Conservation (phyloP, 2,888 invertebrate genomes). For the Orchesellides sinensis region DNA sequence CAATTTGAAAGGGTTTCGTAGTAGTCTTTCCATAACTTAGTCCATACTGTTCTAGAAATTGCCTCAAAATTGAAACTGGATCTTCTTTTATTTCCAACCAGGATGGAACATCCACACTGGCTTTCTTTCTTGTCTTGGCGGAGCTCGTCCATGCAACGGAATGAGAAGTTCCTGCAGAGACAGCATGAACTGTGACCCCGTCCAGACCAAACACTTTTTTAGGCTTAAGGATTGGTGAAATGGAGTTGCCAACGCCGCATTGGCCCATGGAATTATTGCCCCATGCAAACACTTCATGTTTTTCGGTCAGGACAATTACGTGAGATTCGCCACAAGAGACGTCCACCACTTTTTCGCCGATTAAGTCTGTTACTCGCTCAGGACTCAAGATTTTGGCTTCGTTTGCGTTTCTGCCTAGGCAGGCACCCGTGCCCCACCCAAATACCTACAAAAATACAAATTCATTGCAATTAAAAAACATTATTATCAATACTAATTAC, state of each 20-base stretch:
- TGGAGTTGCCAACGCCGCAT: conserved; percentile 82
- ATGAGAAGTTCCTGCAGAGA: conserved; percentile 83
- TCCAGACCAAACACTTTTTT: conserved; percentile 80
- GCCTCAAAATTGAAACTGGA: conserved; percentile 80
- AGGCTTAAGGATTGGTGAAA: conserved; percentile 81
- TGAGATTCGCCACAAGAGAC: conserved; percentile 82
- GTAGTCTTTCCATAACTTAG: conserved; percentile 78
- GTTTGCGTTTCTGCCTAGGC: conserved; percentile 80
- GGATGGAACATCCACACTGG: conserved; percentile 77
- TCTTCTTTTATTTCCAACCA: conserved; percentile 81
- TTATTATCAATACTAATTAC: too few species aligned
- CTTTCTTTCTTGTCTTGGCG: conserved; percentile 29
- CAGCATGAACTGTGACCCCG: conserved; percentile 80
- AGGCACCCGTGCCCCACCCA: conserved; percentile 82
- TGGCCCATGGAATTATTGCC: conserved; percentile 82
- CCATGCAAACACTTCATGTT: conserved; percentile 77
- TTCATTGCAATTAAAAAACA: neutral
- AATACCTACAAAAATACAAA: conserved; percentile 75
- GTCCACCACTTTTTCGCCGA: conserved; percentile 78
- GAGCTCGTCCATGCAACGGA: conserved; percentile 81
- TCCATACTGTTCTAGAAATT: conserved; percentile 81
- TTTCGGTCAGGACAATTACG: conserved; percentile 81
- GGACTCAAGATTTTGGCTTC: conserved; percentile 80
- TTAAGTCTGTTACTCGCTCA: conserved; percentile 75
- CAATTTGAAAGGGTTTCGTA: conserved; percentile 78